A percentile compares a stretch with the other conserved stretches of the same genome.
phyloP scores from a whole-genome alignment of 2,797 vertebrate species.

The Enteromius mattozi region DNA sequence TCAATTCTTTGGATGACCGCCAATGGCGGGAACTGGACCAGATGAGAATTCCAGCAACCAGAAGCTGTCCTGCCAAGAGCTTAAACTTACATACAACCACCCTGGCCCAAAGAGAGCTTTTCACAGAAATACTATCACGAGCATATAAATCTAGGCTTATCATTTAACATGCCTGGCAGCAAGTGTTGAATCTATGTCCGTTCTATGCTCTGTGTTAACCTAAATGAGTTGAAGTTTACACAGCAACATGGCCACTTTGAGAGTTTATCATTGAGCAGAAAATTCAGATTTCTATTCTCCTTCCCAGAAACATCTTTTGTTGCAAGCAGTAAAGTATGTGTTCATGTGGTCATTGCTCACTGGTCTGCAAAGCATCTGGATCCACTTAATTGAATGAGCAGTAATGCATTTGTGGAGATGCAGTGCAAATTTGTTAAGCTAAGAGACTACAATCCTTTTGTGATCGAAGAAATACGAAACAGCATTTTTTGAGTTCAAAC shows the following conservation, averaged over 20 bases:
- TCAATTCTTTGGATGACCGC: conserved; percentile 42
- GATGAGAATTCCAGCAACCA: conserved; percentile 53
- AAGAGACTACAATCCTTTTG: not conserved
- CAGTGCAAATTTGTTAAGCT: conserved; percentile 15
- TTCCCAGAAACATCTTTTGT: conserved; percentile 28
- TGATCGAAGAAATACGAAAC: not conserved
- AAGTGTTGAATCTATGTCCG: not conserved
- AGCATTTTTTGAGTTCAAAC: not conserved
- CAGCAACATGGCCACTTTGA: conserved; percentile 17
- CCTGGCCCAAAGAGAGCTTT: conserved; percentile 16
- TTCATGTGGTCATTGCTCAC: conserved; percentile 37
- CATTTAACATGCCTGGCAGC: conserved; percentile 25
- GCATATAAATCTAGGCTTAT: conserved; percentile 31
- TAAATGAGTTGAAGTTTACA: conserved; percentile 20
- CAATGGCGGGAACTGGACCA: conserved; percentile 43
- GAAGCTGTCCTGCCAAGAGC: conserved; percentile 47
- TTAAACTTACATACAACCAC: conserved; percentile 44
- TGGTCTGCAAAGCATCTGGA: conserved; percentile 49
- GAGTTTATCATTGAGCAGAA: conserved; percentile 36
- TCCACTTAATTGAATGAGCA: conserved; percentile 50
- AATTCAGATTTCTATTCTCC: not conserved
- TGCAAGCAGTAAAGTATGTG: conserved; percentile 31
- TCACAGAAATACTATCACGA: conserved; percentile 23
- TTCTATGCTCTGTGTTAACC: conserved; percentile 12
- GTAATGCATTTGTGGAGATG: conserved; percentile 31